Base-by-base conservation (phyloP, 2,797 vertebrate genomes). In the Helicolenus hilgendorfi region DNA sequence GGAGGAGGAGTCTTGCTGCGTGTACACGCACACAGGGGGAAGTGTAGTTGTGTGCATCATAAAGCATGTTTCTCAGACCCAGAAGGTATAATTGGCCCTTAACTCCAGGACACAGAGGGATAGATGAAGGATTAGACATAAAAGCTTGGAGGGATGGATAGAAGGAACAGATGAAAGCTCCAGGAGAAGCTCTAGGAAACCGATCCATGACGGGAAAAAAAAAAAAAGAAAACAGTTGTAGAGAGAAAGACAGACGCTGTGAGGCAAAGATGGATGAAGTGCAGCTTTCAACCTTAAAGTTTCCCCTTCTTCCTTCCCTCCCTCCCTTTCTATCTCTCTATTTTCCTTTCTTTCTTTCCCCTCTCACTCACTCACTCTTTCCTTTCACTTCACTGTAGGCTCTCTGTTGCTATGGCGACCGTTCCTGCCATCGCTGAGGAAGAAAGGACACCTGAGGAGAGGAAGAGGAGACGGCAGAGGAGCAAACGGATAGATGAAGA, bases 331-430 rank as follows among this genome's bases (percentile, higher is more conserved):
- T 63, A 11, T 9, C 49, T 22, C 65, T 24, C 27, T 64, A 49
- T 31, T 65, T 83, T 33, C 33, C 36, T 69, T 59, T 77, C 71
- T 79, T 59, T 79, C 41, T 49, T 64, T 68, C 71, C 38, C 36
- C 36, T 68, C 64, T 67, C 64, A 67, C 36, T 74, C 64, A 67
- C 36, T 74, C 64, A 8, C 24, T 56, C 20, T 20, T 77, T 41
- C 78, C 79, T 79, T 78, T 90, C 72, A 65, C 76, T 91, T 94
- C 85, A 77, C 89, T 88, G 80, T 89, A 79, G 88, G 90, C 88
- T 92, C 93, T 87, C 91, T 96, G 97, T 98, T 97, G 95, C 97
- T 92, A 97, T 97, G 92, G 96, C 77, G 91, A 97, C 97, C 35
- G 13, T 71, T 94, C 89, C 89, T 95, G 87, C 86, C 83, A 89